Evolutionary conservation across 2,888 invertebrate species (phyloP).

Genomic region (Oscheius sp.): DNA sequence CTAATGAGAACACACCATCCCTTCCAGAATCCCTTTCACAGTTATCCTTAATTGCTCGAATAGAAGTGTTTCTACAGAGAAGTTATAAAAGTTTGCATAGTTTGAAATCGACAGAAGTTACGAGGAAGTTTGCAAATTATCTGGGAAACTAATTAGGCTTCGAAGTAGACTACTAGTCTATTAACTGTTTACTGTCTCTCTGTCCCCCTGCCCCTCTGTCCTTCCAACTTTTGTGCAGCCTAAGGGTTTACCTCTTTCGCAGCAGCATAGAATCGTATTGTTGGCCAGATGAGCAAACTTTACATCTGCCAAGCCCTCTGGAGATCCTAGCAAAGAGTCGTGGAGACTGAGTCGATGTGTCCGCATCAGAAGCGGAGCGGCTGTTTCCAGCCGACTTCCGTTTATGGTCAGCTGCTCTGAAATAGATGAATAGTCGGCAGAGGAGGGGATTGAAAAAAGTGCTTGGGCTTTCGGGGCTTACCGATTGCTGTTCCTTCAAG

Average conservation of each 20-base stretch:
- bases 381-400: slow-evolving; percentile 28
- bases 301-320: slow-evolving; percentile 25
- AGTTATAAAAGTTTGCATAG: no score
- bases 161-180: no score
- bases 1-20: no score
- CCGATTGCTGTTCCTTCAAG: slow-evolving; percentile 36
- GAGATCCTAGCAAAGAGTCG: slow-evolving; percentile 17
- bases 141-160: no score
- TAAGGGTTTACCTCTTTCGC: slow-evolving; percentile 3
- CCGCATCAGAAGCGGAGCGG: slow-evolving; percentile 7
- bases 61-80: no score
- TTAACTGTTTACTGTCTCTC: no score
- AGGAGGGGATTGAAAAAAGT: not conserved
- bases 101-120: no score
- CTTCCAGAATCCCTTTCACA: no score
- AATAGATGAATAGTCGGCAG: slow-evolving; percentile 1
- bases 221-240: not conserved
- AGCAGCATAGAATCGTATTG: slow-evolving; percentile 38
- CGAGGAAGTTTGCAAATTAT: no score
- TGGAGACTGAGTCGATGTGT: slow-evolving; percentile 23
- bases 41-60: no score
- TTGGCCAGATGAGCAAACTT: slow-evolving; percentile 32
- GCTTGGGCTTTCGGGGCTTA: not conserved
- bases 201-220: no score
- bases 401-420: slow-evolving; percentile 30